Conservation (phyloP, 2,888 invertebrate species). For the Eupithecia vulgata region DNA sequence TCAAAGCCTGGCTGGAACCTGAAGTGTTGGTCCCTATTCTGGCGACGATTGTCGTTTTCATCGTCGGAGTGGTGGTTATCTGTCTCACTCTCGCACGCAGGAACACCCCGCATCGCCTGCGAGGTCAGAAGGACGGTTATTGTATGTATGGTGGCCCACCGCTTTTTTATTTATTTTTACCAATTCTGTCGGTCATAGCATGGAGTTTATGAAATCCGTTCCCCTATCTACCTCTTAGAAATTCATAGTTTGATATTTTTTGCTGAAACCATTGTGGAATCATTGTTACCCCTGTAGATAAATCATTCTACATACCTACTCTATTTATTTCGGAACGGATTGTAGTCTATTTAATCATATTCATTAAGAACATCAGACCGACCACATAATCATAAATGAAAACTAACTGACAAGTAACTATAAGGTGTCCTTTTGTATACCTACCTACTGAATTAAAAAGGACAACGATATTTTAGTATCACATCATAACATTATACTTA, state of each 20-base stretch:
- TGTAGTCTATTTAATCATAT: neutral
- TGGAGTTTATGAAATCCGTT: constrained; percentile 52
- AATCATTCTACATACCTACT: constrained; percentile 12
- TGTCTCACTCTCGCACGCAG: constrained; percentile 94
- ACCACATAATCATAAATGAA: neutral
- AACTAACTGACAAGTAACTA: neutral
- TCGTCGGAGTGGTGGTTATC: constrained; percentile 95
- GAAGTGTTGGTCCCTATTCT: constrained; percentile 95
- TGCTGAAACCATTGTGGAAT: constrained; percentile 14
- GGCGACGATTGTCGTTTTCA: constrained; percentile 94
- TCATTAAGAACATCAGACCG: constrained; percentile 13
- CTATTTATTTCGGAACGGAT: constrained; percentile 19
- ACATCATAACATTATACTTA: neutral
- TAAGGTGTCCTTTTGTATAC: neutral
- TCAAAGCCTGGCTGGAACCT: constrained; percentile 94
- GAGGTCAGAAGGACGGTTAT: constrained; percentile 91
- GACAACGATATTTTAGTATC: neutral
- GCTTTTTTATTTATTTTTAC: constrained; percentile 58
- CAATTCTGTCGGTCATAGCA: constrained; percentile 37
- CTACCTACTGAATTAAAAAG: neutral
- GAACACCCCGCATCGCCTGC: constrained; percentile 91
- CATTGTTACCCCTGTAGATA: constrained; percentile 23
- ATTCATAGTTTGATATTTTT: constrained; percentile 11
- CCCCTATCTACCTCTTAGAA: neutral
- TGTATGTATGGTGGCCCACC: constrained; percentile 87